Evolutionary conservation across 2,797 vertebrate genomes (phyloP), one percentile per base, ranked within the genome.

Genomic region (Mormyrus hasselquistii): DNA sequence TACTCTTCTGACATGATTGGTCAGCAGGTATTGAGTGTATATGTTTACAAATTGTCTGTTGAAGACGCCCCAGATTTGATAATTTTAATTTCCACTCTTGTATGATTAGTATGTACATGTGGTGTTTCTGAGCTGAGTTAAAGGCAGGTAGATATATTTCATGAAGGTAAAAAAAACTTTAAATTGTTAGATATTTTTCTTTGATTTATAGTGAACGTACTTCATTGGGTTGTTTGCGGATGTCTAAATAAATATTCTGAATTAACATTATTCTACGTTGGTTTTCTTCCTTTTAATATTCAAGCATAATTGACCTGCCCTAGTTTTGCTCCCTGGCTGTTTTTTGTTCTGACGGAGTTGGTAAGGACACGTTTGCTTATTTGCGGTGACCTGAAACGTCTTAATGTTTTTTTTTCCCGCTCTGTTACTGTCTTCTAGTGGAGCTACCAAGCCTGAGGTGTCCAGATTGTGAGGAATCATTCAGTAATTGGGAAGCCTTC

Each of bases 381-480:
- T 52, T 84, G 41, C 9, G n/a, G 7, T 49, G 22, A 84, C 49
- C 22, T 29, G 4, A 86, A 52, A 53, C 2, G 22, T 52, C 34
- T 86, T 52, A 86, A 84, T 76, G 7, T 38, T 82, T 73, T n/a
- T 38, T 53, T 38, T 44, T 9, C 22, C 49, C 12, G 47, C 50
- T 59, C 22, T 87, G 55, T 34, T 88, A 55, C 86, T 82, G 87
- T 62, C 89, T 91, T 92, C 1, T 84, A 95, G 95, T 34, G 12
- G 57, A 91, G 3, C 52, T 88, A 25, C 5, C 10, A 88, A 89
- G 0, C 47, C 90, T 93, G 91, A 73, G 38, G 19, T 94, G 94
- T 90, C 52, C 91, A 55, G 93, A 93, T 29, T 94, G 94, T 90
- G 93, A 93, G 84, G 91, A 93, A 88, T 90, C 29, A 55, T 96